phyloP scores from a whole-genome alignment of 2,113 vertebrate species.

The Macrotis lagotis region DNA sequence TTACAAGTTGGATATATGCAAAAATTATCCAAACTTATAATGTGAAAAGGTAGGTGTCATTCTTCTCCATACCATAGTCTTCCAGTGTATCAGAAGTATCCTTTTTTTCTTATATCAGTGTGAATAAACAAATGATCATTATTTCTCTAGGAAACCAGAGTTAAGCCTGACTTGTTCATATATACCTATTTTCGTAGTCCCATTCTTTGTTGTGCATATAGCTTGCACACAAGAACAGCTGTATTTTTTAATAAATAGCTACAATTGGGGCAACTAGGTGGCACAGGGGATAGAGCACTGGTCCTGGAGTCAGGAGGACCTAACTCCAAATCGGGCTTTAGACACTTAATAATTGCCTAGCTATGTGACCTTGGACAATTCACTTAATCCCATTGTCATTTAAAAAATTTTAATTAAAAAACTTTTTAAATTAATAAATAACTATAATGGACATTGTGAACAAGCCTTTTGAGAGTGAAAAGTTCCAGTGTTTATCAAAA shows the following conservation, averaged over 20 bases:
- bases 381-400: too few species aligned
- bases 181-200: not conserved
- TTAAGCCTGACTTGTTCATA: not conserved
- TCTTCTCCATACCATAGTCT: not conserved
- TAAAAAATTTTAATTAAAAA: too few species aligned
- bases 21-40: not conserved
- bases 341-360: too few species aligned
- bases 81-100: not conserved
- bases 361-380: too few species aligned
- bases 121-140: not conserved
- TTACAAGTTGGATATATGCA: not conserved
- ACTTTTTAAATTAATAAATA: too few species aligned
- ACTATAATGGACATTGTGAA: not conserved
- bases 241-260: slow-evolving; percentile 19
- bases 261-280: too few species aligned
- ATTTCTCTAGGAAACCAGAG: not conserved
- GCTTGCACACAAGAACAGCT: not conserved
- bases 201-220: not conserved
- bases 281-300: too few species aligned
- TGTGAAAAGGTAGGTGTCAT: not conserved
- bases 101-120: not conserved
- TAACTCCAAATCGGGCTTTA: too few species aligned
- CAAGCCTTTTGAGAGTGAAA: not conserved
- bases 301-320: too few species aligned
- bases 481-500: not conserved